Evolutionary conservation across 2,113 vertebrate genomes (phyloP).

Genomic region (Euleptes europaea): DNA sequence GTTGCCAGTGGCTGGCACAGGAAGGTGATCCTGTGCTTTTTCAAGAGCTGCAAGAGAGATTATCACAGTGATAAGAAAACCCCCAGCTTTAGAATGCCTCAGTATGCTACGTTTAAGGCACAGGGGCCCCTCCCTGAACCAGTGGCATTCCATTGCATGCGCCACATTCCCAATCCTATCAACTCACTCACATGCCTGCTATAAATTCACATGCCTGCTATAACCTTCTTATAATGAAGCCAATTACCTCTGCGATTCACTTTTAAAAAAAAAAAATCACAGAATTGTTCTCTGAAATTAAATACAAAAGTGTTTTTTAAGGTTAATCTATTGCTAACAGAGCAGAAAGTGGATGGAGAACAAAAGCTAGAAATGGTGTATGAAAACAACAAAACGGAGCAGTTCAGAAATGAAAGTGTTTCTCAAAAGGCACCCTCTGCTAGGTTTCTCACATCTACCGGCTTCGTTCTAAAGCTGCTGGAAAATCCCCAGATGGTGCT

Average conservation of each 20-base stretch:
- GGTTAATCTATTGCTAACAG: neutral
- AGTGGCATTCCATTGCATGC: neutral
- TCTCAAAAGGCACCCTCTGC: neutral
- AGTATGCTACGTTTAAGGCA: neutral
- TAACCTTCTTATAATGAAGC: neutral
- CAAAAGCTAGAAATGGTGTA: neutral
- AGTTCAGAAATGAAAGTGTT: neutral
- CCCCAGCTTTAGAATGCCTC: neutral
- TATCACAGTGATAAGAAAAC: neutral
- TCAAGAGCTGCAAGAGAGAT: neutral
- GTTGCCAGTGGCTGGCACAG: neutral
- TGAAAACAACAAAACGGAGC: slow-evolving; percentile 13
- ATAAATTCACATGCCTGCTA: neutral
- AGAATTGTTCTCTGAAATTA: neutral
- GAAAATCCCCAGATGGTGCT: slow-evolving; percentile 11
- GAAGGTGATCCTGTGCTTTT: neutral
- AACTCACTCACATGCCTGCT: neutral
- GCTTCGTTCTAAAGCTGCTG: neutral
- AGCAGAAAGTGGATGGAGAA: neutral
- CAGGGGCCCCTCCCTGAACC: neutral
- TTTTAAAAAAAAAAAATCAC: neutral
- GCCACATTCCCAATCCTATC: neutral
- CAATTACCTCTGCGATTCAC: neutral
- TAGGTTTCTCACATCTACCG: neutral
- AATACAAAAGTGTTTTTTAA: neutral